These are phyloP conservation scores for Acrocephalus arundinaceus DNA, from an alignment of 2,113 vertebrate species.

Conservation along the genomic window DNA sequence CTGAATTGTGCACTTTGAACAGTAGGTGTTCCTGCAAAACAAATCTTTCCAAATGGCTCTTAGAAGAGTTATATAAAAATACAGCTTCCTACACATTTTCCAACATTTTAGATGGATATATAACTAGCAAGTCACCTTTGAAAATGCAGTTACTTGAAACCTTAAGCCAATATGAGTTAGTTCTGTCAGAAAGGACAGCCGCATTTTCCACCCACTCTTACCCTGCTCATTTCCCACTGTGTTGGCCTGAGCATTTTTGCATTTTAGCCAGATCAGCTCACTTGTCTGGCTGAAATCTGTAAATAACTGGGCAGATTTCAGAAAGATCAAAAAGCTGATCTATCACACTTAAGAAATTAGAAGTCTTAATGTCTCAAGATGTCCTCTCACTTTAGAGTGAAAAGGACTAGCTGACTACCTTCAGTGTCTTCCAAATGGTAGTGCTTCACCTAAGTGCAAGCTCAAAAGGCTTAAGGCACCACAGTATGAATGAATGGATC, in stretches of 20 bases:
- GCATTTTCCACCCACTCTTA: neutral
- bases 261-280: neutral
- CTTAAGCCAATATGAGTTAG: neutral
- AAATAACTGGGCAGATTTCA: neutral
- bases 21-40: neutral
- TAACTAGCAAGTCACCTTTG: neutral
- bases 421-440: neutral
- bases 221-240: neutral
- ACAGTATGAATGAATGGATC: neutral
- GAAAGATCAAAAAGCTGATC: neutral
- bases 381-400: neutral
- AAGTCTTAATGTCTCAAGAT: neutral
- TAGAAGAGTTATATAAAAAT: constrained; percentile 16
- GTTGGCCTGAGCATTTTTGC: neutral
- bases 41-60: neutral
- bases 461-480: neutral
- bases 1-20: neutral
- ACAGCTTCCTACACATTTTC: constrained; percentile 26
- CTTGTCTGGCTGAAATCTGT: neutral
- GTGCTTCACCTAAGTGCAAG: neutral
- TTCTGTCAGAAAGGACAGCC: neutral
- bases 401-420: neutral
- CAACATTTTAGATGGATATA: neutral
- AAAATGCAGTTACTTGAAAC: constrained; percentile 21
- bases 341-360: neutral